Evolutionary conservation across 1,140 invertebrate species (phyloP).

Genomic region (Macrotrachela quadricornifera): DNA sequence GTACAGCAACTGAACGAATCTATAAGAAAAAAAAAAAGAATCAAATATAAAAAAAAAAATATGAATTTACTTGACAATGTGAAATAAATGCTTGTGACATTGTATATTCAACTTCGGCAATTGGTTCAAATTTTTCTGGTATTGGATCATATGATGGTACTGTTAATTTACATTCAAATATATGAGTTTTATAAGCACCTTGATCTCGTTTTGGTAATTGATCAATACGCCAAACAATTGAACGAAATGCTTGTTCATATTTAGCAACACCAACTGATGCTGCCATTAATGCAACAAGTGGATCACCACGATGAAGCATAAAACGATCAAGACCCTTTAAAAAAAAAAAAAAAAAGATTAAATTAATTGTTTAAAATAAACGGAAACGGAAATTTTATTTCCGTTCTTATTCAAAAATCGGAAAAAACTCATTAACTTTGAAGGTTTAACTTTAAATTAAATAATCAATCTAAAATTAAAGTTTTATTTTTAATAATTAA

Average conservation of each 20-base stretch:
- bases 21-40: constrained; percentile 51
- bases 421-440: no score
- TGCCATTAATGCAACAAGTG: constrained; percentile 81
- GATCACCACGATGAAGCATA: constrained; percentile 45
- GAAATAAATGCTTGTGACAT: constrained; percentile 52
- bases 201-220: constrained; percentile 86
- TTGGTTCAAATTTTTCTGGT: constrained; percentile 66
- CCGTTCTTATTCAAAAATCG: constrained; percentile 49
- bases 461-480: no score
- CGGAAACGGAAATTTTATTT: no score
- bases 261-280: constrained; percentile 92
- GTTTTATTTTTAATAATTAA: no score
- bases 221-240: constrained; percentile 93
- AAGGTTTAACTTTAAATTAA: no score
- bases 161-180: constrained; percentile 70
- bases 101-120: constrained; percentile 79
- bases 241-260: constrained; percentile 89
- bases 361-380: no score
- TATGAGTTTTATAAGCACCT: constrained; percentile 73
- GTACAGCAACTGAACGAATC: constrained; percentile 71
- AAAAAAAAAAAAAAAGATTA: no score
- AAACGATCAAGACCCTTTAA: constrained; percentile 78
- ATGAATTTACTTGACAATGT: constrained; percentile 3
- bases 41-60: not conserved
- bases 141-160: constrained; percentile 90